These are phyloP conservation scores for Nymphicus hollandicus DNA, from an alignment of 2,113 vertebrate genomes.

Conservation along the genomic window DNA sequence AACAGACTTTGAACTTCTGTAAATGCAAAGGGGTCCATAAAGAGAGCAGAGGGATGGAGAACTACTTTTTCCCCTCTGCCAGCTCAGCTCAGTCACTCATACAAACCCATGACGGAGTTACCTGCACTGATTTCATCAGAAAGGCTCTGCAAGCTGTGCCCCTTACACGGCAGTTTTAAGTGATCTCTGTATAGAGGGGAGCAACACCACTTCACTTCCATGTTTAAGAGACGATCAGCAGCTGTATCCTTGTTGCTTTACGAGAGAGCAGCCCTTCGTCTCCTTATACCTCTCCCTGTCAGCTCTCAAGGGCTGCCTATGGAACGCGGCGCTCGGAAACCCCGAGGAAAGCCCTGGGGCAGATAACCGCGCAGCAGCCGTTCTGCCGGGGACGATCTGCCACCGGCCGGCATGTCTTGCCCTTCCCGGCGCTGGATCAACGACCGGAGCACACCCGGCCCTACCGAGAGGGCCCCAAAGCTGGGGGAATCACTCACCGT, in stretches of 20 bases:
- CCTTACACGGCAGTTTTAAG: background rate
- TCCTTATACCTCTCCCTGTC: background rate
- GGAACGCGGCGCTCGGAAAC: background rate
- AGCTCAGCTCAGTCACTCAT: background rate
- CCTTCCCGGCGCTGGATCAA: background rate
- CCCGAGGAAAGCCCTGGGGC: background rate
- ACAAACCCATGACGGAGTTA: background rate
- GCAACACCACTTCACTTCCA: background rate
- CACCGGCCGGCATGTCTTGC: background rate
- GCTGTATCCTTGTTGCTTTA: accelerated
- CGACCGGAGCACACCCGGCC: background rate
- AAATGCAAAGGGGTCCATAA: background rate
- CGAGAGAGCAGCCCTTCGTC: background rate
- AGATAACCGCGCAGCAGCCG: background rate
- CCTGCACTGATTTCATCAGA: background rate
- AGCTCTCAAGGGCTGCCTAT: accelerated
- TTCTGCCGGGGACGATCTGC: background rate
- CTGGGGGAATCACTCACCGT: background rate
- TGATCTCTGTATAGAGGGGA: background rate
- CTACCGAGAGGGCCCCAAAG: accelerated
- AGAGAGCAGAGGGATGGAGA: background rate
- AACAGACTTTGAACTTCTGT: background rate
- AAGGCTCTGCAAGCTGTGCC: background rate
- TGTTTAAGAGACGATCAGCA: accelerated
- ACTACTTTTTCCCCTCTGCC: background rate